These are phyloP conservation scores for Phocoena sinus DNA, from an alignment of 2,113 vertebrate species.

Conservation along the genomic window DNA sequence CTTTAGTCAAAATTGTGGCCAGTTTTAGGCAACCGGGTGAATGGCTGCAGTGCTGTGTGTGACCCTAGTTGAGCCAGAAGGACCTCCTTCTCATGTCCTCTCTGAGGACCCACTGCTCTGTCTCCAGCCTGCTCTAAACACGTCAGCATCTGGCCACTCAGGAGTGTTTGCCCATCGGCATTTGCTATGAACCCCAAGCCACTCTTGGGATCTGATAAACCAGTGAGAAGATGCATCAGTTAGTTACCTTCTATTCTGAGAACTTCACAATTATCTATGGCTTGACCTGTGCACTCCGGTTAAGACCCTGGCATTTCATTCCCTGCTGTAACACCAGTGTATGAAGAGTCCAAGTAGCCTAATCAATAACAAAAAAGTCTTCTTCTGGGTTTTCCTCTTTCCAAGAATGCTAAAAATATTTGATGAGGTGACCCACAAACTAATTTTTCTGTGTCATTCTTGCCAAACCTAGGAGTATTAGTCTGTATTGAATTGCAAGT, in stretches of 20 bases:
- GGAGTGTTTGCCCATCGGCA: background rate
- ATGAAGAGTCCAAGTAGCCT: background rate
- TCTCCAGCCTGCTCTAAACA: background rate
- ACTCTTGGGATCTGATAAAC: background rate
- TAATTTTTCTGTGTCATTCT: background rate
- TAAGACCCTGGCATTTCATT: background rate
- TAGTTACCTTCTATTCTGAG: background rate
- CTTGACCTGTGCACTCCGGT: background rate
- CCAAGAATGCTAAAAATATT: conserved; percentile 17
- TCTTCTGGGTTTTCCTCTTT: background rate
- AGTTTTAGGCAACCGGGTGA: background rate
- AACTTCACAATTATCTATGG: background rate
- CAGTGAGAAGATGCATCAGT: background rate
- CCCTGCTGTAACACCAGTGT: background rate
- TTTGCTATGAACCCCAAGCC: background rate
- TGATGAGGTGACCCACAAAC: background rate
- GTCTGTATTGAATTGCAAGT: background rate
- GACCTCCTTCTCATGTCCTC: background rate
- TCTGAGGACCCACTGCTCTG: background rate
- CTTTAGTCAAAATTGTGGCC: background rate
- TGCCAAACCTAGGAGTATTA: background rate
- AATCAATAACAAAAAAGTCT: background rate
- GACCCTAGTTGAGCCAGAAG: background rate
- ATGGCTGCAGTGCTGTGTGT: background rate
- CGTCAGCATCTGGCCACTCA: background rate